Base-by-base conservation (phyloP, 2,113 vertebrate species). In the Sterna hirundo region DNA sequence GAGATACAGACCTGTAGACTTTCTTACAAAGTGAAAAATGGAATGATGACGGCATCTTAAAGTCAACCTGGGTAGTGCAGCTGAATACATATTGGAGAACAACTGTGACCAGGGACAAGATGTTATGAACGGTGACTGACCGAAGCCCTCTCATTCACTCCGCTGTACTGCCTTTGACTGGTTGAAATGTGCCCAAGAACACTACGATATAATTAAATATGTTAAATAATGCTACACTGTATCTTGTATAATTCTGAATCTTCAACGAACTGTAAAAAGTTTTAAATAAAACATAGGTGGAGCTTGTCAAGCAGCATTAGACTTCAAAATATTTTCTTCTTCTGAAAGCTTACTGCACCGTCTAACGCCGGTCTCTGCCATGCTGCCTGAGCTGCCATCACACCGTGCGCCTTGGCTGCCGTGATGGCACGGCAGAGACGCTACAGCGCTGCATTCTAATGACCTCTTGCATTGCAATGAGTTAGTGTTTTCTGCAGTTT, bases 281-380 rank as follows among this genome's bases (percentile, higher is more conserved):
- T 90, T 91, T 83, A 88, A 91, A 93, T 96, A 93, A 96, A 96
- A 93, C 83, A 94, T 52, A 91, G 84, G 78, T 87, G 84, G 38
- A 86, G 29, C 71, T 77, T 94, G 84, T 89, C 93, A 95, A 90
- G 82, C 23, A 85, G 58, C 27, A 71, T 81, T 85, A 92, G 74
- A 46, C 62, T 92, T 95, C 71, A 90, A 88, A 91, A 80, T 88
- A 80, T 77, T 93, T 95, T 87, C 82, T 44, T 21, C 42, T 69
- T 70, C 80, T 88, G 82, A 83, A 93, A 90, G 78, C 82, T 78
- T 34, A 81, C 62, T 68, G 70, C 22, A 40, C 51, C 4, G 0
- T 58, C 70, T 86, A 71, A 94, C 55, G 88, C 60, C 62, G 13
- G 29, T 62, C 87, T 69, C 70, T 93, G 78, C 78, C 89, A 80